These are phyloP conservation scores for Pseudococcus jackbeardsleyi DNA, from an alignment of 2,888 invertebrate species.

Conservation along the genomic window DNA sequence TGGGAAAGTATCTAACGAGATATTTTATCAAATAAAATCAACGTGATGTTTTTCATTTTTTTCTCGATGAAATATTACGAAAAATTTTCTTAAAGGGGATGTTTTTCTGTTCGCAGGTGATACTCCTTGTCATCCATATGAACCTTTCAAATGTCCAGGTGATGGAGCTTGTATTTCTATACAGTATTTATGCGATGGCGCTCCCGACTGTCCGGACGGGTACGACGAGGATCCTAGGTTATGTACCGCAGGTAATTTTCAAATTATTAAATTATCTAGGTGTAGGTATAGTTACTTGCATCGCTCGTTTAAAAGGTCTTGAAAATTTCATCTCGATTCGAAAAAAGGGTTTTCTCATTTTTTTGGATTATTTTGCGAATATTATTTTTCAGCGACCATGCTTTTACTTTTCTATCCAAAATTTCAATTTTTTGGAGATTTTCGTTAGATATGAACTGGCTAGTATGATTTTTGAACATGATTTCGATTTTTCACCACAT, in stretches of 20 bases:
- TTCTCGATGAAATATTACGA: neutral
- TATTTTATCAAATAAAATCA: neutral
- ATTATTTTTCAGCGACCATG: too few relatives aligned
- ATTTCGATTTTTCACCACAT: too few relatives aligned
- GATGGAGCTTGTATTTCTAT: slow-evolving; percentile 95
- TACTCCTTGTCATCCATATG: slow-evolving; percentile 90
- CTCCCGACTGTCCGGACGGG: slow-evolving; percentile 93
- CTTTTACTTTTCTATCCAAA: too few relatives aligned
- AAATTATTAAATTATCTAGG: too few relatives aligned
- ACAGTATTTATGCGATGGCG: slow-evolving; percentile 95
- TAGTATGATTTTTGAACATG: too few relatives aligned
- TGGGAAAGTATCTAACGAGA: neutral
- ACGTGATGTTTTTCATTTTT: neutral
- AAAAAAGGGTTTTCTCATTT: too few relatives aligned
- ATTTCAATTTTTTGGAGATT: too few relatives aligned
- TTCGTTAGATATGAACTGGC: too few relatives aligned
- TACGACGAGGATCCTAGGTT: slow-evolving; percentile 95
- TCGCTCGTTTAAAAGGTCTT: too few relatives aligned
- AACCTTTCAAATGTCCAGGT: slow-evolving; percentile 96
- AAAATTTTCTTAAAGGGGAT: neutral
- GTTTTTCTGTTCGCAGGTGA: slow-evolving; percentile 71
- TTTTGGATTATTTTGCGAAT: too few relatives aligned
- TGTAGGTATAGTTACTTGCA: too few relatives aligned
- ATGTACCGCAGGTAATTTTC: slow-evolving; percentile 86
- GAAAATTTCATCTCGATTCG: too few relatives aligned